A percentile compares a stretch with the other conserved stretches of the same genome.
These are phyloP conservation scores for Sympetrum striolatum DNA, from an alignment of 2,888 invertebrate species.

Conservation along the genomic window DNA sequence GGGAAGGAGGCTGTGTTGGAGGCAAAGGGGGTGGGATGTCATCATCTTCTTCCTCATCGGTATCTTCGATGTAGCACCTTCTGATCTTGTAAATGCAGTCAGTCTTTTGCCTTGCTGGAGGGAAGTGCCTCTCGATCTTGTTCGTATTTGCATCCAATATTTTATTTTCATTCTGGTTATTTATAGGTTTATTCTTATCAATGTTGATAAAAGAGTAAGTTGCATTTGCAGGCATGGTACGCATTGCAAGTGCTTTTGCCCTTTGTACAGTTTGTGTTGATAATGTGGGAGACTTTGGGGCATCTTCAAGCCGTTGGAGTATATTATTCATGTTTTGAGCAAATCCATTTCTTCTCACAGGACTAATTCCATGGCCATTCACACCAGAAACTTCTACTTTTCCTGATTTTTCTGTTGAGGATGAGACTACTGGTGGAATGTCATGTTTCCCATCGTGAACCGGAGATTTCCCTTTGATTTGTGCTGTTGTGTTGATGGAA, in stretches of 20 bases:
- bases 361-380: constrained; percentile 48
- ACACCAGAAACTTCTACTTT: constrained; percentile 48
- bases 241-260: constrained; percentile 57
- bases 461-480: background rate
- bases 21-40: constrained; percentile 34
- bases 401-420: background rate
- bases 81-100: constrained; percentile 47
- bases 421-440: background rate
- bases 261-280: constrained; percentile 46
- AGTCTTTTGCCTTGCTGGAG: constrained; percentile 21
- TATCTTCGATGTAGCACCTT: constrained; percentile 48
- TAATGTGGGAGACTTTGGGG: background rate
- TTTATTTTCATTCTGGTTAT: background rate
- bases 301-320: constrained; percentile 46
- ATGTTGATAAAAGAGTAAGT: background rate
- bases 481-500: background rate
- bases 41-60: constrained; percentile 47
- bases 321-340: constrained; percentile 46
- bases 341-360: constrained; percentile 43
- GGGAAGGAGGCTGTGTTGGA: constrained; percentile 45
- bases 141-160: background rate
- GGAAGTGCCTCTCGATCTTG: background rate
- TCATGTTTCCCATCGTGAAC: background rate
- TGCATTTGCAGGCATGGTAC: constrained; percentile 57
- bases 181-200: background rate